Percentiles rank a stretch among this genome's conserved stretches.
Conservation (phyloP, 2,113 vertebrate genomes). For the Azemiops feae region DNA sequence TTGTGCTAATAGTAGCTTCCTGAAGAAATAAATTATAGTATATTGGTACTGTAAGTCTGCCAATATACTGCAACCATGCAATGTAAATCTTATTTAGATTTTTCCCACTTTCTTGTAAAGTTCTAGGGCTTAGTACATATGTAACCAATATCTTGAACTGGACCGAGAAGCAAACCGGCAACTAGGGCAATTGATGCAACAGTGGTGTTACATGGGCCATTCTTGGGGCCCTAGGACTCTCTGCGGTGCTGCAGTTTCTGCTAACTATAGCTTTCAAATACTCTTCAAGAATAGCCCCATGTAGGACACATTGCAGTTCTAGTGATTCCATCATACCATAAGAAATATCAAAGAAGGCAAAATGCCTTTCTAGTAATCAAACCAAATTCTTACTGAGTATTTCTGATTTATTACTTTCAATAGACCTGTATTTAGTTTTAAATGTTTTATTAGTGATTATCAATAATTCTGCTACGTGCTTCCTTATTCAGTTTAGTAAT, state of each 20-base stretch:
- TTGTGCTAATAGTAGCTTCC: conserved; percentile 21
- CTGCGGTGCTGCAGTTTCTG: background rate
- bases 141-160: background rate
- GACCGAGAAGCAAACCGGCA: background rate
- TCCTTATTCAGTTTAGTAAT: background rate
- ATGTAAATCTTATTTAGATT: background rate
- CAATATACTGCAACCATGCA: conserved; percentile 25
- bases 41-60: conserved; percentile 43
- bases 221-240: background rate
- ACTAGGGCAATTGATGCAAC: background rate
- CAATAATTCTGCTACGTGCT: background rate
- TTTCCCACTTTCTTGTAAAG: background rate
- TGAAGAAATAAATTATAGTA: background rate
- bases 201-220: background rate
- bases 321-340: background rate
- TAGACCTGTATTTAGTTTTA: background rate
- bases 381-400: background rate
- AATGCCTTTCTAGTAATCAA: background rate
- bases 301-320: background rate
- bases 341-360: background rate
- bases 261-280: background rate
- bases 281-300: background rate
- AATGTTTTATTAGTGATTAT: background rate
- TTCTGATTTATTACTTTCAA: background rate
- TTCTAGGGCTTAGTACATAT: background rate